A percentile compares a stretch with the other conserved stretches of the same genome.
These are phyloP conservation scores for Lasioglossum malachurum DNA, from an alignment of 2,888 invertebrate genomes.

Conservation along the genomic window DNA sequence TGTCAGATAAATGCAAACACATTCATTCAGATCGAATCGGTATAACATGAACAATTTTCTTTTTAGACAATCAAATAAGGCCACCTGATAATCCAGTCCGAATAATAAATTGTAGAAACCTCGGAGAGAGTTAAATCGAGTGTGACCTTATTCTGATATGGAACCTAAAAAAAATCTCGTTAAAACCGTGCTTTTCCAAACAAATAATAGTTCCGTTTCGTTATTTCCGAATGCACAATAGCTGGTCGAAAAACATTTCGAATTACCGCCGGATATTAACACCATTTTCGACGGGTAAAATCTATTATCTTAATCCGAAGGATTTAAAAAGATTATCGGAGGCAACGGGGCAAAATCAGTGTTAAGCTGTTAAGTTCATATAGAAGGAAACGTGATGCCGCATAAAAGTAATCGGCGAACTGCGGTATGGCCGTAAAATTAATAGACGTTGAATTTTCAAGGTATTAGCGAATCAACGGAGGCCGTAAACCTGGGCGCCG, in stretches of 20 bases:
- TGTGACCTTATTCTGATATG: neutral
- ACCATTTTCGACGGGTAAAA: neutral
- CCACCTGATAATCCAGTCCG: neutral
- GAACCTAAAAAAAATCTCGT: neutral
- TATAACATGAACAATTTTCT: neutral
- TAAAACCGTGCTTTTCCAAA: neutral
- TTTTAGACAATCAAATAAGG: neutral
- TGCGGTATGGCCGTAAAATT: neutral
- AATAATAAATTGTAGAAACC: neutral
- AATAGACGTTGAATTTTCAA: constrained; percentile 16
- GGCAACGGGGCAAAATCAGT: neutral
- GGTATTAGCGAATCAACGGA: neutral
- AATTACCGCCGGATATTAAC: neutral
- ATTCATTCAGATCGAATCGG: neutral
- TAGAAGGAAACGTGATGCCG: neutral
- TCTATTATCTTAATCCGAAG: neutral
- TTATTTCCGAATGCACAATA: neutral
- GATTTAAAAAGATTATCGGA: neutral
- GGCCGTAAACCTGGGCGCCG: neutral
- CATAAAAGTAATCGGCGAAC: constrained; percentile 13
- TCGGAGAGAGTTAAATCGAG: neutral
- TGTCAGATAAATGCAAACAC: neutral
- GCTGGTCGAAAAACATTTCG: neutral
- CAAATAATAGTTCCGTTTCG: neutral
- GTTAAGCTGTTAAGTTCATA: neutral